Base-by-base conservation (phyloP, 2,113 vertebrate genomes). In the Crotalus tigris region DNA sequence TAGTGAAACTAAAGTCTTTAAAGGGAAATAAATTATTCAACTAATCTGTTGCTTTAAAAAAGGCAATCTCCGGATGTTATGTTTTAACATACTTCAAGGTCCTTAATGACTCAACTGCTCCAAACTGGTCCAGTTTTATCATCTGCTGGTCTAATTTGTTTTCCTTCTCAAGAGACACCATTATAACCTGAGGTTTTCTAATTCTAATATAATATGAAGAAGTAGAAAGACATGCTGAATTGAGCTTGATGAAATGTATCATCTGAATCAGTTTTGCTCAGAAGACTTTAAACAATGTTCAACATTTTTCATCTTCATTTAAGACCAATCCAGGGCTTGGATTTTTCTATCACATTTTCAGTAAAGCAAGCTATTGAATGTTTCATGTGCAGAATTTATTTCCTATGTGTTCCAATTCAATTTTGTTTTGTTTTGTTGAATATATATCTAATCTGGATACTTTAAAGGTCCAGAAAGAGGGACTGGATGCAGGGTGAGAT, bases 261-360 rank as follows among this genome's bases (percentile, higher is more conserved):
- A 95, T 95, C 96, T 95, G 96, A 96, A 97, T 97, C 95, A 95
- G 97, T 97, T 97, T 97, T 97, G 93, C 95, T 97, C 92, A 1
- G 49, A 96, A 96, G 96, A 96, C 97, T 96, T 97, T 94, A 96
- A 97, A 96, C 95, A 95, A 97, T 96, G 96, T 96, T 97, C 95
- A 97, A 97, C 97, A 97, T 96, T 90, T 97, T 96, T 95, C 97
- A 94, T 95, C 96, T 92, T 93, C 95, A 94, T 96, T 96, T 97
- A 97, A 95, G 97, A 97, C 96, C 96, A 97, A 97, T 97, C 96
- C 96, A 97, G 95, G 96, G 69, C 96, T 97, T 96, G 97, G 95
- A 97, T 86, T 97, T 94, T 97, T 95, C 96, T 92, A 29, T 94
- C 94, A 94, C 75, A 94, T 96, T 98, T 96, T 96, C 97, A 97